Evolutionary conservation across 1,140 invertebrate genomes (phyloP), one percentile per base, ranked within the genome.

Genomic region (Lucilia cuprina): DNA sequence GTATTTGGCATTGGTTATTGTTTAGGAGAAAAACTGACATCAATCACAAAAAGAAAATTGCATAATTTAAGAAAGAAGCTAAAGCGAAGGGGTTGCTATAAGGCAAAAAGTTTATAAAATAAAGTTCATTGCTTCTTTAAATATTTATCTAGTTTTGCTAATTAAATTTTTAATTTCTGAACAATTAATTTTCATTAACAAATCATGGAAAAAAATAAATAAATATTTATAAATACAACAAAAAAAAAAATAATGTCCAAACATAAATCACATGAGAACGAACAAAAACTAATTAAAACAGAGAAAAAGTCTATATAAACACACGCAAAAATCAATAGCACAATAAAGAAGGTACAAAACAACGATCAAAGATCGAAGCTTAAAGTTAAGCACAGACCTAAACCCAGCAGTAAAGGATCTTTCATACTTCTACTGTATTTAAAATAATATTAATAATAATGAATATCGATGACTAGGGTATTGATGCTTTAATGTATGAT

Each of bases 171-270:
- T 25, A 70, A 70, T 5, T 9, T 9, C 19, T 19, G 19, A 30
- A 3, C 19, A 70, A 70, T 70, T 70, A 19, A 19, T 60, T 70
- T 70, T 70, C 65, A 70, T 70, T 70, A 70, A 70, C 65, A 70
- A 21, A 60, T 17, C 14, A 41, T 2, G 14, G 14, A 3, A 60
- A 60, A 60, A n/a, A n/a, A 60, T 5, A 21, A 8, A 70, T 70
- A 70, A 70, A 70, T 70, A 70, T 70, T 70, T 70, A 70, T 70
- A 70, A 70, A 70, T 21, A n/a, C n/a, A n/a, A n/a, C n/a, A n/a
- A n/a, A n/a, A n/a, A 70, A 70, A 70, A 70, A 70, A 21, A 3
- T n/a, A 25, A 70, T 21, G 21, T 21, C 65, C n/a, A 21, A 70
- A 19, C n/a, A 70, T 70, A 70, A 70, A 70, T 70, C 65, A 70